These are phyloP conservation scores for Chionoecetes opilio DNA, from an alignment of 1,140 invertebrate genomes.

Conservation along the genomic window DNA sequence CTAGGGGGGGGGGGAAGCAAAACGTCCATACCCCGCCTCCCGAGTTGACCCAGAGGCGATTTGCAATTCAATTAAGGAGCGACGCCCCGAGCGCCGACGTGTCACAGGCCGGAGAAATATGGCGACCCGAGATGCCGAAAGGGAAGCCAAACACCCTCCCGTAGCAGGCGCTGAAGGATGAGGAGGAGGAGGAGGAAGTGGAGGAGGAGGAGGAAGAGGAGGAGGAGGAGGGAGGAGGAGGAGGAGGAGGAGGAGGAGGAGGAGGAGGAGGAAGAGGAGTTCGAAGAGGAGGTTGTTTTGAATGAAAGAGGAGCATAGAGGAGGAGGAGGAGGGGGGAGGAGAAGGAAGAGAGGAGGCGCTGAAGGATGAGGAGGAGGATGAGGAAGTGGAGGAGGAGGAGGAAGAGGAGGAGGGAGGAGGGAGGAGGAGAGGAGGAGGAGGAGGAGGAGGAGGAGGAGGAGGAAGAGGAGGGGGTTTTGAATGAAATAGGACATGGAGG, in stretches of 20 bases:
- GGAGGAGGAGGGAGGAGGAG: neutral
- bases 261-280: too few species aligned
- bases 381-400: too few species aligned
- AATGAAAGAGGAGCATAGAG: too few species aligned
- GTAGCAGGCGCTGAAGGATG: neutral
- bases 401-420: neutral
- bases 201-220: neutral
- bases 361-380: too few species aligned
- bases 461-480: neutral
- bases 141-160: conserved; percentile 1
- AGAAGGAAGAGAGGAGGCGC: too few species aligned
- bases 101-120: neutral
- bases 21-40: neutral
- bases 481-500: too few species aligned
- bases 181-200: neutral
- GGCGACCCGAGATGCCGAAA: neutral
- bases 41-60: conserved; percentile 9
- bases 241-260: neutral
- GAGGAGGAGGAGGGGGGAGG: too few species aligned
- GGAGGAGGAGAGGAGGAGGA: neutral
- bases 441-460: neutral
- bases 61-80: conserved; percentile 1
- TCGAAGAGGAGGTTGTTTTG: too few species aligned
- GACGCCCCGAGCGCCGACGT: neutral
- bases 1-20: neutral